Evolutionary conservation across 2,113 vertebrate species (phyloP).

Genomic region (Brachirus orientalis): DNA sequence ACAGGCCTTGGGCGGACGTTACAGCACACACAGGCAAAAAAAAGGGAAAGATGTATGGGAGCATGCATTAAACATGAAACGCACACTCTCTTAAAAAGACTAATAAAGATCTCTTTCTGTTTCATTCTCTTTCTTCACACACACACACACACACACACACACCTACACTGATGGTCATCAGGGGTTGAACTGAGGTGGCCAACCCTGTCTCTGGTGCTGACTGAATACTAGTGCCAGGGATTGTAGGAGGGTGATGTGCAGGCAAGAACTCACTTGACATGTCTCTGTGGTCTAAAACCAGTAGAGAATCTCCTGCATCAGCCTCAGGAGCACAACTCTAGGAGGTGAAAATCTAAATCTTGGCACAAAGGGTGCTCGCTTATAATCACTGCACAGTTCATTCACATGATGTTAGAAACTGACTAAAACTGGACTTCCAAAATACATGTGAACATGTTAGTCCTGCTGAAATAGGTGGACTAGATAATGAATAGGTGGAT

Average conservation of each 20-base stretch:
- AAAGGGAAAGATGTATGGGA: constrained; percentile 11
- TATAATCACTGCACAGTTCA: too few relatives aligned
- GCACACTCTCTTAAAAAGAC: constrained; percentile 38
- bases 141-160: constrained; percentile 42
- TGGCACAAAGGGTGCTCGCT: too few relatives aligned
- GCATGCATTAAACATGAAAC: constrained; percentile 59
- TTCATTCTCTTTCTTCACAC: constrained; percentile 16
- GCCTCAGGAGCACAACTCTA: not conserved
- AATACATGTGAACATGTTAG: too few relatives aligned
- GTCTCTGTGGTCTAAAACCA: constrained; percentile 48
- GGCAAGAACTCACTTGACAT: constrained; percentile 62
- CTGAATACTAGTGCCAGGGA: constrained; percentile 62
- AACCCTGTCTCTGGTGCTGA: constrained; percentile 51
- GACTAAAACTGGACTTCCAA: too few relatives aligned
- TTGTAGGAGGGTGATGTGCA: constrained; percentile 55
- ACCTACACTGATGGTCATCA: constrained; percentile 41
- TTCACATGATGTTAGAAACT: too few relatives aligned
- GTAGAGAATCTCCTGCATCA: constrained; percentile 38
- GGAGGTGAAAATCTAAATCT: constrained; percentile 39
- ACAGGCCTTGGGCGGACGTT: constrained; percentile 55
- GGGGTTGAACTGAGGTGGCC: constrained; percentile 31
- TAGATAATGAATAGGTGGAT: too few relatives aligned
- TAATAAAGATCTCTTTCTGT: constrained; percentile 59
- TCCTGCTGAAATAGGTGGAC: too few relatives aligned
- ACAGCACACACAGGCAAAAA: constrained; percentile 50